Percentiles rank a stretch among this genome's conserved stretches.
These are phyloP conservation scores for Pyrrhosoma nymphula DNA, from an alignment of 2,888 invertebrate genomes.

Conservation along the genomic window DNA sequence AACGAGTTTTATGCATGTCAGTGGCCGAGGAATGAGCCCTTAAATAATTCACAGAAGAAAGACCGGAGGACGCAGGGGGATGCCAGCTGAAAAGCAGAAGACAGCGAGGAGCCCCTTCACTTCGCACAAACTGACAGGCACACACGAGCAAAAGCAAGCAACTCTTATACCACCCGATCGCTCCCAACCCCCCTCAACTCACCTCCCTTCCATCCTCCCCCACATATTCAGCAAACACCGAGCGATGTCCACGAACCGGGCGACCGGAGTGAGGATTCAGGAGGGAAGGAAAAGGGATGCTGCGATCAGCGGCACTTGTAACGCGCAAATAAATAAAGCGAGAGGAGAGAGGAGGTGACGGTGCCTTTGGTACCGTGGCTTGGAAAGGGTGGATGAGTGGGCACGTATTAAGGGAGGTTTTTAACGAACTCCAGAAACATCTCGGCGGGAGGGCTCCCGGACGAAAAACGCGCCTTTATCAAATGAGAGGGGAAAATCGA, in stretches of 20 bases:
- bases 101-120: neutral
- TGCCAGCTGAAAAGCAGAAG: neutral
- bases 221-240: neutral
- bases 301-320: slow-evolving; percentile 23
- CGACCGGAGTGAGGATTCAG: neutral
- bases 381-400: slow-evolving; percentile 16
- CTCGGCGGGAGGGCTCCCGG: slow-evolving; percentile 50
- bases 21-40: neutral
- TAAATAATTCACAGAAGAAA: neutral
- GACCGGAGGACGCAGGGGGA: neutral
- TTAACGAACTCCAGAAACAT: slow-evolving; percentile 65
- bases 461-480: neutral
- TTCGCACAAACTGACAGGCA: neutral
- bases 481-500: neutral
- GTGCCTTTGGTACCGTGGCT: neutral
- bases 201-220: neutral
- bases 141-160: neutral
- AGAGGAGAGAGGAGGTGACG: neutral
- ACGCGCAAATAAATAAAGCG: slow-evolving; percentile 44
- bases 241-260: slow-evolving; percentile 29
- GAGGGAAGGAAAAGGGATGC: neutral
- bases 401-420: slow-evolving; percentile 2
- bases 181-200: neutral
- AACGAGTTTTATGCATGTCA: neutral
- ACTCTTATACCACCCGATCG: neutral